These are phyloP conservation scores for Leptura quadrifasciata DNA, from an alignment of 2,888 invertebrate species.

Conservation along the genomic window DNA sequence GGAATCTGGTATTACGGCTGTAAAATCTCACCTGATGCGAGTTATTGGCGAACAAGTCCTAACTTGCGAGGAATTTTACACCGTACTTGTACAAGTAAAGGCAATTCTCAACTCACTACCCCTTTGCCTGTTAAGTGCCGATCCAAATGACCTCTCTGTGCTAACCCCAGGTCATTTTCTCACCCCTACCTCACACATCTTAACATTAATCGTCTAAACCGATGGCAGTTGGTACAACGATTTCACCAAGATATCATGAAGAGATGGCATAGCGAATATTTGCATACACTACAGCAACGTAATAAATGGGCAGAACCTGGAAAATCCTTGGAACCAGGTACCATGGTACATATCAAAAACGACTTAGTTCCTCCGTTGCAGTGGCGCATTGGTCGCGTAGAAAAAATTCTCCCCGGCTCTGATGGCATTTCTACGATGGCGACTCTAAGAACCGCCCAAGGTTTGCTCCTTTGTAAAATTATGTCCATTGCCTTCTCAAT, in stretches of 20 bases:
- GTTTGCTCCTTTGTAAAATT: too few species aligned
- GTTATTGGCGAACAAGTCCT: not conserved
- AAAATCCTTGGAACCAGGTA: not conserved
- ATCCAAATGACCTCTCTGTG: slow-evolving; percentile 4
- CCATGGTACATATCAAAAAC: not conserved
- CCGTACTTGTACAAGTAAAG: not conserved
- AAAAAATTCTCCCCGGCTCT: not conserved
- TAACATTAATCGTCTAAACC: not conserved
- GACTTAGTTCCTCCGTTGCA: not conserved
- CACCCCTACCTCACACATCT: not conserved
- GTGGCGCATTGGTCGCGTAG: not conserved
- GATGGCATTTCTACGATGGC: not conserved
- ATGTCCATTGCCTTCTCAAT: too few species aligned
- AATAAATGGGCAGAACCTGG: not conserved
- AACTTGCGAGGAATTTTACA: slow-evolving; percentile 1
- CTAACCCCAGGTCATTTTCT: slow-evolving; percentile 14
- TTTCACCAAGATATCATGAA: not conserved
- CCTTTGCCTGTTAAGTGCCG: not conserved
- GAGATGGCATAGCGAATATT: slow-evolving; percentile 8
- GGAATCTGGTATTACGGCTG: not conserved
- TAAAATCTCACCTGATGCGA: not conserved
- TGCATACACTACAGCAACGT: slow-evolving; percentile 14
- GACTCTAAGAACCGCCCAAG: too few species aligned
- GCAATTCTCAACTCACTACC: not conserved
- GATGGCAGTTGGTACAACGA: slow-evolving; percentile 2